phyloP scores from a whole-genome alignment of 2,888 invertebrate species.

The Ectropis crepuscularia region DNA sequence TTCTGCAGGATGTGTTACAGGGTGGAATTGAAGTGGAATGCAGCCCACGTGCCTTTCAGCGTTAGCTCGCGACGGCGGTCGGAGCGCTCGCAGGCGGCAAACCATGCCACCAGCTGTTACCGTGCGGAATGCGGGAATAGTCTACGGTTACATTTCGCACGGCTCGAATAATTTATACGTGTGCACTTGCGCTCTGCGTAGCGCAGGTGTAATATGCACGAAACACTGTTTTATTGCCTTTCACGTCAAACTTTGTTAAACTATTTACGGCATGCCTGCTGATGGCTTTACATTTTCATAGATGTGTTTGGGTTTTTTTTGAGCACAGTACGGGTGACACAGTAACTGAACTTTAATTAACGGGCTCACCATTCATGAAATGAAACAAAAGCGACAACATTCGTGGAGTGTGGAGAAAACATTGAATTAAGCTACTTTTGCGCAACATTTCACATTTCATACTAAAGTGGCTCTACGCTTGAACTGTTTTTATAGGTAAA shows the following conservation, averaged over 20 bases:
- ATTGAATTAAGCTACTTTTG: too few relatives aligned
- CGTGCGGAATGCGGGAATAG: slow-evolving; percentile 70
- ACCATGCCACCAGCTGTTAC: slow-evolving; percentile 63
- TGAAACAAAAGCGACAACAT: slow-evolving; percentile 12
- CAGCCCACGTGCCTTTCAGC: slow-evolving; percentile 60
- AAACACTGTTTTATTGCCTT: slow-evolving; percentile 30
- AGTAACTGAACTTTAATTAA: slow-evolving; percentile 1
- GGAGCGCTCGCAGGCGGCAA: slow-evolving; percentile 64
- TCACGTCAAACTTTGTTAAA: slow-evolving; percentile 27
- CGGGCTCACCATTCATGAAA: slow-evolving; percentile 34
- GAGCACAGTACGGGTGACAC: slow-evolving; percentile 10
- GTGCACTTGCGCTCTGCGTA: slow-evolving; percentile 37
- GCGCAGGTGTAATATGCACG: slow-evolving; percentile 28
- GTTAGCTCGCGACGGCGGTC: slow-evolving; percentile 63
- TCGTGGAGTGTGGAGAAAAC: too few relatives aligned
- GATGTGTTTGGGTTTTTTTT: slow-evolving; percentile 15
- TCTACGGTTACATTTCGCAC: slow-evolving; percentile 64
- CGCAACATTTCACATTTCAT: too few relatives aligned
- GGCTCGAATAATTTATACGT: slow-evolving; percentile 65
- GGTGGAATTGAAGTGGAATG: slow-evolving; percentile 69
- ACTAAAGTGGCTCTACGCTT: too few relatives aligned
- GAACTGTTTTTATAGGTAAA: too few relatives aligned
- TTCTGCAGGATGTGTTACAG: slow-evolving; percentile 61
- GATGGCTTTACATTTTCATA: slow-evolving; percentile 11
- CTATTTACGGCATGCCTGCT: slow-evolving; percentile 28